Percentiles rank a stretch among this genome's conserved stretches.
These are phyloP conservation scores for Meleagris gallopavo DNA, from an alignment of 2,113 vertebrate genomes.

Conservation along the genomic window DNA sequence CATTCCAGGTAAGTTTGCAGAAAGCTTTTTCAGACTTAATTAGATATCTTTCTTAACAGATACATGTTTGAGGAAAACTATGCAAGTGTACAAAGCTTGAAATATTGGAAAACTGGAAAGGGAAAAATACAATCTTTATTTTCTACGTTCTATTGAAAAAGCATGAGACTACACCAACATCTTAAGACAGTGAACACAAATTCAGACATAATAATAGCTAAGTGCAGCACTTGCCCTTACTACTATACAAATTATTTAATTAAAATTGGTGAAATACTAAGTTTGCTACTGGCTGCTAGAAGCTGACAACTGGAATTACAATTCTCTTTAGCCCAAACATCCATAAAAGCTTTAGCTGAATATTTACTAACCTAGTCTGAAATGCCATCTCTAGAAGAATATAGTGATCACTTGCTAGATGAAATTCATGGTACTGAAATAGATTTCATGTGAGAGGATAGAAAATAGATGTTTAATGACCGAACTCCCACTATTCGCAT, in stretches of 20 bases:
- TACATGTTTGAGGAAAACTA: background rate
- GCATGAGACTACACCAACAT: fast-evolving
- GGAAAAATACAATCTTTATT: background rate
- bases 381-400: background rate
- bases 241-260: conserved; percentile 26
- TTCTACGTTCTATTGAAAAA: background rate
- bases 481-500: background rate
- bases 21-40: conserved; percentile 25
- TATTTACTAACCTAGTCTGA: background rate
- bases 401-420: background rate
- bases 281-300: conserved; percentile 17
- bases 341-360: conserved; percentile 20
- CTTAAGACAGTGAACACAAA: background rate
- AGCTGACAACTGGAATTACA: conserved; percentile 42
- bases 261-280: conserved; percentile 39
- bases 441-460: background rate
- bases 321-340: conserved; percentile 46
- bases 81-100: background rate
- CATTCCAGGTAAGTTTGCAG: conserved; percentile 3
- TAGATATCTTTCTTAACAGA: background rate
- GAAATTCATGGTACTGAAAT: background rate
- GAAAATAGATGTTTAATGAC: background rate
- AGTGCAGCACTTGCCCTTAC: background rate
- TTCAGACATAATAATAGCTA: background rate
- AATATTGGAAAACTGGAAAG: background rate